Evolutionary conservation across 2,797 vertebrate genomes (phyloP).

Genomic region (Tolypeutes matacus): DNA sequence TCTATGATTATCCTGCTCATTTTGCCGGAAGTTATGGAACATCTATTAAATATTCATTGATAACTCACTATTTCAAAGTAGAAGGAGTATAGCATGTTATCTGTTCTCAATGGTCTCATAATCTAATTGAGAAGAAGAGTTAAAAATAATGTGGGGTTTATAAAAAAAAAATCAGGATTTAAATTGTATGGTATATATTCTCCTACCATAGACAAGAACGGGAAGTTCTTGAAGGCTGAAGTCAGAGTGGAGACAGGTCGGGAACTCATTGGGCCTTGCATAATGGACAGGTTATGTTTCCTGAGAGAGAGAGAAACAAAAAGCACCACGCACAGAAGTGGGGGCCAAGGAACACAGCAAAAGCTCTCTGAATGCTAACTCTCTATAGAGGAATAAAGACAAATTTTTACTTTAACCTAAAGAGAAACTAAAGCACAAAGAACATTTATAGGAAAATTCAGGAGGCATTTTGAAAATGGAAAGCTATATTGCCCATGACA

Average conservation of each 20-base stretch:
- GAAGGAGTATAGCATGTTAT: neutral
- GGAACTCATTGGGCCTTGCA: neutral
- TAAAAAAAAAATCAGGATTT: neutral
- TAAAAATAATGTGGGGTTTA: neutral
- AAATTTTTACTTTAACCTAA: conserved; percentile 52
- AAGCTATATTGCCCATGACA: neutral
- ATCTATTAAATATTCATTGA: neutral
- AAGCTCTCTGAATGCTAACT: neutral
- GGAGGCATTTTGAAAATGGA: neutral
- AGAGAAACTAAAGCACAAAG: neutral
- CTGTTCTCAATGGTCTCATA: neutral
- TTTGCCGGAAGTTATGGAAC: neutral
- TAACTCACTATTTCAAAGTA: neutral
- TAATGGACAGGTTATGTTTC: neutral
- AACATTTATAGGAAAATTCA: conserved; percentile 5
- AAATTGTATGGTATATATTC: neutral
- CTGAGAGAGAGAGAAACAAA: neutral
- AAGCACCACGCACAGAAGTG: neutral
- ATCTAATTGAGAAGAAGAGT: neutral
- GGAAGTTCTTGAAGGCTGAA: neutral
- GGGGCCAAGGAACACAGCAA: neutral
- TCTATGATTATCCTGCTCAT: neutral
- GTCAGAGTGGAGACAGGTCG: neutral
- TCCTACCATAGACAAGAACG: neutral
- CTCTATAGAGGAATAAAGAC: neutral